Base-by-base conservation (phyloP, 2,888 invertebrate genomes). In the Elegia similella region DNA sequence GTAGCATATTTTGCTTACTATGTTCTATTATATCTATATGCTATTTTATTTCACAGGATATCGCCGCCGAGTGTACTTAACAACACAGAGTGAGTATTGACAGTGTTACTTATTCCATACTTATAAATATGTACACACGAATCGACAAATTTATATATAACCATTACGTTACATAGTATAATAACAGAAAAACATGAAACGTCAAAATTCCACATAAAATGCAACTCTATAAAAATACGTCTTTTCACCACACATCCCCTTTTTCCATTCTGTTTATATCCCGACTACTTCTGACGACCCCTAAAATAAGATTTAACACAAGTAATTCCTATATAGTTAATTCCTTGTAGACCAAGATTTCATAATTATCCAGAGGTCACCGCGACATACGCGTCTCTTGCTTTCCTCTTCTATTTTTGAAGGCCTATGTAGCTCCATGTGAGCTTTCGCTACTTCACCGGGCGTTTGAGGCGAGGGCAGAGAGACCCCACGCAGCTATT, bases 141-240 rank as follows among this genome's bases (percentile, higher is more conserved):
- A 48, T 48, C 48, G 23, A 56, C 23, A 17, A 23, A 55, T 23
- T 23, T 42, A 47, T 38, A 23, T 29, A 10, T 42, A 56, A 38
- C 13, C 29, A 17, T 23, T 34, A 46, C 38, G n/a, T 42, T 43
- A 46, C 23, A 30, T 7, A 1, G 38, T 42, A 58, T 50, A 48
- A 56, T 46, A 58, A 60, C 61, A 52, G 60, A 69, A 75, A 71
- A 62, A 64, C 60, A 48, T 70, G 64, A 70, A 62, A 73, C 72
- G 67, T 72, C 60, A 64, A 63, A 68, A 69, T 67, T 68, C 64
- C 69, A 69, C 68, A 62, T 66, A 67, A 68, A 72, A 59, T 55
- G 61, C 66, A 68, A 69, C 65, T 72, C 65, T 80, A 79, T 77
- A 77, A 78, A 80, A 79, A 80, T 80, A 80, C 75, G 61, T 69